Conservation (phyloP, 1,140 invertebrate genomes). For the Scylla paramamosain region DNA sequence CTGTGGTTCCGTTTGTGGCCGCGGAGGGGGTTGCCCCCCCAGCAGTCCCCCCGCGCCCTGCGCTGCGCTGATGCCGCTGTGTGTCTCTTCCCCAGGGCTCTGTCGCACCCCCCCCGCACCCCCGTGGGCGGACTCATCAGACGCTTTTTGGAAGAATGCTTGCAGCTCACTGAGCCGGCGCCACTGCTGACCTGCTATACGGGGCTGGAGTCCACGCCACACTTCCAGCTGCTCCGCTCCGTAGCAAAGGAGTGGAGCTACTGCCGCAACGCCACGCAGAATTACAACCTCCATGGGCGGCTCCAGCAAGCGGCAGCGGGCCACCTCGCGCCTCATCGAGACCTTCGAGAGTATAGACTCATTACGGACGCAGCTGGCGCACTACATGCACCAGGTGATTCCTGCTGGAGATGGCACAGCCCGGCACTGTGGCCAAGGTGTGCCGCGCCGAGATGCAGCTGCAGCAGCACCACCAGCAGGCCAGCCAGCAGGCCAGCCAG, state of each 20-base stretch:
- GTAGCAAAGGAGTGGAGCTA: constrained; percentile 78
- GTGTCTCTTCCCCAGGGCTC: constrained; percentile 77
- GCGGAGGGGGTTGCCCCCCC: constrained; percentile 68
- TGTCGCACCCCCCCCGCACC: constrained; percentile 75
- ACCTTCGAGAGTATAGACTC: constrained; percentile 77
- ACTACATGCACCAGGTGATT: constrained; percentile 76
- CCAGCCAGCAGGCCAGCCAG: constrained; percentile 65
- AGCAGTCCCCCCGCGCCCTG: constrained; percentile 62
- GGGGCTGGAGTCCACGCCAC: constrained; percentile 76
- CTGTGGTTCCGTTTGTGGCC: constrained; percentile 71
- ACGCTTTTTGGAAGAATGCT: constrained; percentile 78
- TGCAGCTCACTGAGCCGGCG: constrained; percentile 77
- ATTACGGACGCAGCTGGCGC: constrained; percentile 74
- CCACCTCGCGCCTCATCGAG: constrained; percentile 77
- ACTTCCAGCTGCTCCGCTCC: constrained; percentile 77
- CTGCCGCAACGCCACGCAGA: constrained; percentile 77
- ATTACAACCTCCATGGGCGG: constrained; percentile 77
- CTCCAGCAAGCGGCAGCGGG: constrained; percentile 76
- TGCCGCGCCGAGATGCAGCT: constrained; percentile 71
- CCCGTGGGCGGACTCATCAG: constrained; percentile 78
- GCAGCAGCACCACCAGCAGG: constrained; percentile 74
- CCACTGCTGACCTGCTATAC: constrained; percentile 77
- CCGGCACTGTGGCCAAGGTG: constrained; percentile 76
- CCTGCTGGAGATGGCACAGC: constrained; percentile 73
- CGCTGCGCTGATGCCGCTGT: constrained; percentile 72